A percentile compares a stretch with the other conserved stretches of the same genome.
These are phyloP conservation scores for Scaptomyza polygonia DNA, from an alignment of 2,888 invertebrate species.

Conservation along the genomic window DNA sequence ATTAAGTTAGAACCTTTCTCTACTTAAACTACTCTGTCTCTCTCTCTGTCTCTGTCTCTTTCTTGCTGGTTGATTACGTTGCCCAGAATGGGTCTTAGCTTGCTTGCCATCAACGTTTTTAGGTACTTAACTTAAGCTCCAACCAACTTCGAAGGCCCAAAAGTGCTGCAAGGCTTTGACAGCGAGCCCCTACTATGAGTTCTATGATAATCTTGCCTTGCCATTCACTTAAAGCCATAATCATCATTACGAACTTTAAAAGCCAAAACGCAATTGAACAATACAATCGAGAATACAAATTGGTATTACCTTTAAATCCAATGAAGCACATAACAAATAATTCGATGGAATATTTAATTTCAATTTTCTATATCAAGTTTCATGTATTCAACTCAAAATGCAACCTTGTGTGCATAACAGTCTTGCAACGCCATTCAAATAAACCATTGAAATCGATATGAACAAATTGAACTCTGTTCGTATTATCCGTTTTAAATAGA, in stretches of 20 bases:
- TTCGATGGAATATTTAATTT: neutral
- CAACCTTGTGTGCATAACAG: no score
- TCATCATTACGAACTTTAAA: slow-evolving; percentile 23
- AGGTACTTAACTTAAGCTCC: slow-evolving; percentile 50
- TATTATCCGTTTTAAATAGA: no score
- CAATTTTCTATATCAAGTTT: neutral
- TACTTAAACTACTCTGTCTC: slow-evolving; percentile 19
- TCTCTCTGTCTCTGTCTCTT: neutral
- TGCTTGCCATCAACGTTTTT: slow-evolving; percentile 1
- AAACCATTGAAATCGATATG: no score
- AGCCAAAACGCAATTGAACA: slow-evolving; percentile 28
- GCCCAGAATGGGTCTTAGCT: slow-evolving; percentile 48
- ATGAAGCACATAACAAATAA: no score
- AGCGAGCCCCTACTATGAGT: no score
- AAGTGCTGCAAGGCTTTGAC: slow-evolving; percentile 31
- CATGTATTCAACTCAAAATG: no score
- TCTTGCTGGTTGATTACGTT: slow-evolving; percentile 57
- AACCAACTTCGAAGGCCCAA: slow-evolving; percentile 30
- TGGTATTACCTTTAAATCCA: no score
- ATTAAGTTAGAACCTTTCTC: slow-evolving; percentile 74
- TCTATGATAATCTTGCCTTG: no score
- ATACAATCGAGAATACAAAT: slow-evolving; percentile 12
- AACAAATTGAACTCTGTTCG: no score
- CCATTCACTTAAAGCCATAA: slow-evolving; percentile 7
- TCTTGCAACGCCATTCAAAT: no score